Evolutionary conservation across 2,888 invertebrate genomes (phyloP).

Genomic region (Stenotaenia linearis): DNA sequence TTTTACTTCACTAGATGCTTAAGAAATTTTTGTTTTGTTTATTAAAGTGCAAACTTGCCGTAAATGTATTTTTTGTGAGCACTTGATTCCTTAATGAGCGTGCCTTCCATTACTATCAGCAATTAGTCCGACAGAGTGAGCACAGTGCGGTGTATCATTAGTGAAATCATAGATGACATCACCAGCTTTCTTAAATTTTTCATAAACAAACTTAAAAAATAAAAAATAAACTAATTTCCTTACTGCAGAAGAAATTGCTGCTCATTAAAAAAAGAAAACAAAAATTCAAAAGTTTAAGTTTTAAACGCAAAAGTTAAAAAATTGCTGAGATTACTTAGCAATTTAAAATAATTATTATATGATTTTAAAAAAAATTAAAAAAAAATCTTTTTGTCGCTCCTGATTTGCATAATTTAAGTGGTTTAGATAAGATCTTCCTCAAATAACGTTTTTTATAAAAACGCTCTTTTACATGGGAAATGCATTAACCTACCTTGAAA

Average conservation of each 20-base stretch:
- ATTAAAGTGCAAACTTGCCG: background rate
- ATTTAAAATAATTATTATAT: background rate
- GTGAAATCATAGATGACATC: slow-evolving; percentile 12
- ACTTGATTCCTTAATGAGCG: slow-evolving; percentile 6
- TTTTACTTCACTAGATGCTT: background rate
- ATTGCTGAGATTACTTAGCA: background rate
- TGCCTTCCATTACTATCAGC: slow-evolving; percentile 15
- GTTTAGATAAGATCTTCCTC: background rate
- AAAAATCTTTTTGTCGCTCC: background rate
- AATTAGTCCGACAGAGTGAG: background rate
- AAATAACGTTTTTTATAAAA: background rate
- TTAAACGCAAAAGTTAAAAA: too few relatives aligned
- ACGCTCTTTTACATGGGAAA: background rate
- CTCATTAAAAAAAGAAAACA: background rate
- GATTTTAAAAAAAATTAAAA: background rate
- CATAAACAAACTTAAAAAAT: background rate
- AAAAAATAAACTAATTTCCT: background rate
- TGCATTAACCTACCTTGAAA: slow-evolving; percentile 31
- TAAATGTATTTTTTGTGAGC: background rate
- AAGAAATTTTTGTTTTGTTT: background rate
- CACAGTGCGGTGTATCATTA: background rate
- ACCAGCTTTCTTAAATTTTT: background rate
- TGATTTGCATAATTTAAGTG: background rate
- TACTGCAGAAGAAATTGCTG: background rate
- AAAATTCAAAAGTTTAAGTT: background rate